These are phyloP conservation scores for Aphidius gifuensis DNA, from an alignment of 1,140 invertebrate species.

Conservation along the genomic window DNA sequence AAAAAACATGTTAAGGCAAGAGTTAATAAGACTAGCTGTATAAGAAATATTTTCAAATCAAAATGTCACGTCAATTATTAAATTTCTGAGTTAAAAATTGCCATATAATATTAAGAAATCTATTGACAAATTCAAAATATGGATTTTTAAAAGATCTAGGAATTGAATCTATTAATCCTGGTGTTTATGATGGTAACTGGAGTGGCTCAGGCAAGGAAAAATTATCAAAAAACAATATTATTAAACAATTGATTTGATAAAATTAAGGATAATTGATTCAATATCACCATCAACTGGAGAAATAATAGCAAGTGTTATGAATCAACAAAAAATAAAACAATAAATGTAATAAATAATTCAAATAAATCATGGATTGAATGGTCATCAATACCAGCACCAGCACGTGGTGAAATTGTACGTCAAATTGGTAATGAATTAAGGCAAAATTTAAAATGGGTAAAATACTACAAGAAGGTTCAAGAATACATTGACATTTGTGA, in stretches of 20 bases:
- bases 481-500: constrained; percentile 99
- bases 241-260: constrained; percentile 13
- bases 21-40: neutral
- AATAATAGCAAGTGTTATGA: constrained; percentile 80
- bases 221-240: constrained; percentile 19
- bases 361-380: constrained; percentile 78
- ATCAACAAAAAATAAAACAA: constrained; percentile 74
- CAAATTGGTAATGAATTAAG: constrained; percentile 93
- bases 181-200: constrained; percentile 88
- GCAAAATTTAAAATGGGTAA: constrained; percentile 91
- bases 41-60: neutral
- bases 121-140: constrained; percentile 83
- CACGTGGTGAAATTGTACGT: constrained; percentile 90
- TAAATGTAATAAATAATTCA: constrained; percentile 68
- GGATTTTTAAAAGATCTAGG: constrained; percentile 88
- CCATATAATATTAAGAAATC: constrained; percentile 33
- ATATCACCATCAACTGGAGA: constrained; percentile 80
- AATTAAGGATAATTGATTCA: constrained; percentile 64
- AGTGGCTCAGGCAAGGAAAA: constrained; percentile 76
- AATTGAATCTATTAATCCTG: constrained; percentile 73
- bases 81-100: neutral
- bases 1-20: too few species aligned
- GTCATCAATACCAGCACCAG: constrained; percentile 82
- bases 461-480: constrained; percentile 90
- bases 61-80: constrained; percentile 9